A percentile compares a stretch with the other conserved stretches of the same genome.
Conservation (phyloP, 2,797 vertebrate species). For the Centroberyx gerrardi region DNA sequence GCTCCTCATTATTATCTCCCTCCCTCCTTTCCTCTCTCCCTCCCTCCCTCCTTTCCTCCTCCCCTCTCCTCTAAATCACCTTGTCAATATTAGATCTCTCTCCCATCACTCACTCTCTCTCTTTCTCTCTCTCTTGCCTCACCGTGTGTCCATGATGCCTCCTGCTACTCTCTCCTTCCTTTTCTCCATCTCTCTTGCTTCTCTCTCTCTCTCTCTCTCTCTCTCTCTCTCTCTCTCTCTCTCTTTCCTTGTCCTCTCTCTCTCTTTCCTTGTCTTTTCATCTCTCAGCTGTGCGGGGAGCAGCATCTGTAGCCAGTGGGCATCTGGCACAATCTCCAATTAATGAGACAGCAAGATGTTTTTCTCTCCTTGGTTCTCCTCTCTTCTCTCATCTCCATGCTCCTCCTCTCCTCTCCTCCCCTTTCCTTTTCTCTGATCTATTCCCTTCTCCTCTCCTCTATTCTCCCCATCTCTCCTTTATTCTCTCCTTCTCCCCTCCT, state of each 20-base stretch:
- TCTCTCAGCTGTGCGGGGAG: slow-evolving; percentile 62
- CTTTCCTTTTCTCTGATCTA: not conserved
- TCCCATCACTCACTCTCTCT: slow-evolving; percentile 54
- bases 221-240: slow-evolving; percentile 31
- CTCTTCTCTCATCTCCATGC: not conserved
- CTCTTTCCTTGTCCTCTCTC: slow-evolving; percentile 27
- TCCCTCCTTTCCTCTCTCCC: not conserved
- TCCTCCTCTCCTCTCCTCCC: slow-evolving; percentile 15
- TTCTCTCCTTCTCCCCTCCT: not conserved
- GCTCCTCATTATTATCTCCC: slow-evolving; percentile 11
- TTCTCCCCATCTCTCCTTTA: not conserved
- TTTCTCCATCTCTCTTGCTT: slow-evolving; percentile 14
- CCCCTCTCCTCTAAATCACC: slow-evolving; percentile 52
- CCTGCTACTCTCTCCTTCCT: slow-evolving; percentile 19
- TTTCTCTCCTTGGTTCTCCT: slow-evolving; percentile 26
- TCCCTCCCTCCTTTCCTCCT: not conserved
- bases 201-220: slow-evolving; percentile 31
- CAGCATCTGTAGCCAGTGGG: slow-evolving; percentile 71
- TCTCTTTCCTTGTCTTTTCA: slow-evolving; percentile 33
- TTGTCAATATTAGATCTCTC: slow-evolving; percentile 56
- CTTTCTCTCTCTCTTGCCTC: slow-evolving; percentile 24
- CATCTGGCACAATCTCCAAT: slow-evolving; percentile 76
- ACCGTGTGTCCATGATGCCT: slow-evolving; percentile 8
- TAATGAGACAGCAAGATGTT: slow-evolving; percentile 75
- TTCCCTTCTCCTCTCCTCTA: not conserved